Base-by-base conservation (phyloP, 1,140 invertebrate genomes). In the Lucilia sericata region DNA sequence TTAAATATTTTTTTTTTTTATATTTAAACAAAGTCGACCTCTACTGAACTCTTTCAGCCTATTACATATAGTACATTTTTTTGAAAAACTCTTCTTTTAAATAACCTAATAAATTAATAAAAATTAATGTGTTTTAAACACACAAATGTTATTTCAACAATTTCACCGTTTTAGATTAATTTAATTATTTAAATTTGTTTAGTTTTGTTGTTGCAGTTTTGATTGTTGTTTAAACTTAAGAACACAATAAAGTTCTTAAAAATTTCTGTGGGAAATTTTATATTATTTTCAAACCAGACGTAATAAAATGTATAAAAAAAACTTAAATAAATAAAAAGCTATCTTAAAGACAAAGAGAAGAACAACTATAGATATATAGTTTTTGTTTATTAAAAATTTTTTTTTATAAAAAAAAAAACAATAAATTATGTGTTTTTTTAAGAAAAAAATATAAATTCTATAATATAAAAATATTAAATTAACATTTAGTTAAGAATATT, bases 381-480 rank as follows among this genome's bases (percentile, higher is more conserved):
- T 55, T 55, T 10, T 55, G 12, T 55, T 55, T 55, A 55, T 55
- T 42, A 7, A 55, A 70, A 9, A 25, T 70, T 21, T 70, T 70
- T 5, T 21, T 10, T 10, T n/a, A n/a, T n/a, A n/a, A n/a, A 70
- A 25, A 70, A 70, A 70, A 70, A 21, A 21, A 70, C 65, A 70
- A 70, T 70, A 70, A 70, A 70, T 70, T 70, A 21, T 21, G 17
- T 70, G n/a, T 70, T 70, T 70, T 70, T 70, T 13, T 25, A 70
- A 70, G 7, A 70, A 70, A 70, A 21, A 2, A 70, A 70, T 17
- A 70, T 19, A 70, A 70, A 70, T 60, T 60, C n/a, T 17, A n/a
- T 60, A 60, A 60, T 60, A 60, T 17, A n/a, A 60, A 60, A 60
- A 60, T 14, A 60, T 3, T 60, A 60, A 60, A 60, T 60, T 60